Evolutionary conservation across 2,888 invertebrate genomes (phyloP).

Genomic region (Scelioninae gen. 1): DNA sequence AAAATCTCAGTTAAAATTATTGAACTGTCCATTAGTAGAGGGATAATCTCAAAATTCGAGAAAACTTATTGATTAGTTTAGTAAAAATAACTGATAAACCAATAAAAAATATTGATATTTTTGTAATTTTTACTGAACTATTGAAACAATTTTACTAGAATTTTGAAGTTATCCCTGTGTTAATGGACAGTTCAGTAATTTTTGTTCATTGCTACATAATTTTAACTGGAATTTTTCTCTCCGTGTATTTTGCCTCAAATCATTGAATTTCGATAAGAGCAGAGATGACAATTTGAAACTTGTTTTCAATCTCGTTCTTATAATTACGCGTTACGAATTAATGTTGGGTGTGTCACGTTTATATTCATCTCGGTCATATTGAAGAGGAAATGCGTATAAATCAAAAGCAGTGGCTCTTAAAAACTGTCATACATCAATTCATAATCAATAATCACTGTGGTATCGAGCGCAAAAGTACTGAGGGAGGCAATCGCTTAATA

Average conservation of each 20-base stretch:
- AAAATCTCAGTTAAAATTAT: too few species aligned
- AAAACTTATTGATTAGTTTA: too few species aligned
- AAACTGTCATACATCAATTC: slow-evolving; percentile 36
- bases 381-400: background rate
- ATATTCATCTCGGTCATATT: slow-evolving; percentile 5
- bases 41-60: too few species aligned
- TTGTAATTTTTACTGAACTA: too few species aligned
- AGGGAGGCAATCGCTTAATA: slow-evolving; percentile 20
- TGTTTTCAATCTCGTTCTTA: background rate
- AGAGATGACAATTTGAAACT: background rate
- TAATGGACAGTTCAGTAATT: too few species aligned
- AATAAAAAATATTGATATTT: too few species aligned
- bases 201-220: too few species aligned
- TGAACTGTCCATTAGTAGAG: too few species aligned
- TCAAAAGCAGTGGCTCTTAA: slow-evolving; percentile 2
- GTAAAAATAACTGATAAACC: too few species aligned
- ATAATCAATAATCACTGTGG: slow-evolving; percentile 32
- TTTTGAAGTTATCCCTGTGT: too few species aligned
- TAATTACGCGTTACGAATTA: background rate
- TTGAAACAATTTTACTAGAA: too few species aligned
- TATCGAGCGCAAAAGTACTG: slow-evolving; percentile 23
- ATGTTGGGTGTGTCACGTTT: slow-evolving; percentile 1
- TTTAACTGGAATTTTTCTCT: too few species aligned
- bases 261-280: background rate
- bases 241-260: background rate